Percentiles rank a stretch among this genome's conserved stretches.
These are phyloP conservation scores for Lepidocolaptes lacrymiger DNA, from an alignment of 2,797 vertebrate genomes.

Conservation along the genomic window DNA sequence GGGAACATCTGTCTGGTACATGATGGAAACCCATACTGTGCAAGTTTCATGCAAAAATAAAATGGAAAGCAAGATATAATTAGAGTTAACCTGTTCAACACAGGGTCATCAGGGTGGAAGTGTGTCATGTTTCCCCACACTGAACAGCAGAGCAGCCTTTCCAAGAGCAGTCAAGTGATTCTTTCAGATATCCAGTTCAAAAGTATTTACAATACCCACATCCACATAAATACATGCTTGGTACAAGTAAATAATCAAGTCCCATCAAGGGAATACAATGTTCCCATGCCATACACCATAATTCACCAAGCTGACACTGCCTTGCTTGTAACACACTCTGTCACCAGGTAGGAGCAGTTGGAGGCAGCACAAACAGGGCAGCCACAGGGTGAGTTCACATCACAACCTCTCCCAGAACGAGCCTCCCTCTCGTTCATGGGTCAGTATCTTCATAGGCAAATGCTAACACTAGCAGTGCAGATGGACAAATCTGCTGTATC, in stretches of 20 bases:
- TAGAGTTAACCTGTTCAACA: not conserved
- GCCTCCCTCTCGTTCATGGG: not conserved
- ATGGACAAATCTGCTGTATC: not conserved
- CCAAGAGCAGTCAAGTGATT: not conserved
- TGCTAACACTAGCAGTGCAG: rapidly evolving
- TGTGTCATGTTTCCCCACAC: not conserved
- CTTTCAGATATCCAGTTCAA: not conserved
- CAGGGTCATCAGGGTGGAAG: not conserved
- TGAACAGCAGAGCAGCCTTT: not conserved
- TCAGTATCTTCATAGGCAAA: too few relatives aligned
- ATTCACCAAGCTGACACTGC: rapidly evolving
- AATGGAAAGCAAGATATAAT: not conserved
- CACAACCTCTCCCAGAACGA: rapidly evolving
- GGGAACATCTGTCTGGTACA: not conserved
- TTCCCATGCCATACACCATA: not conserved
- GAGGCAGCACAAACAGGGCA: not conserved
- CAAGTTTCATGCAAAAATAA: not conserved
- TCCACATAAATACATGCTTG: not conserved
- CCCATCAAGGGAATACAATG: not conserved
- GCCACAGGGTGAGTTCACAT: rapidly evolving
- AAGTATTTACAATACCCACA: not conserved
- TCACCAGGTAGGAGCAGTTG: rapidly evolving
- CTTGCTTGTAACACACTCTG: rapidly evolving
- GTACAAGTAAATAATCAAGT: not conserved
- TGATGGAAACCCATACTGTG: rapidly evolving